Base-by-base conservation (phyloP, 2,888 invertebrate species). In the Notodonta dromedarius region DNA sequence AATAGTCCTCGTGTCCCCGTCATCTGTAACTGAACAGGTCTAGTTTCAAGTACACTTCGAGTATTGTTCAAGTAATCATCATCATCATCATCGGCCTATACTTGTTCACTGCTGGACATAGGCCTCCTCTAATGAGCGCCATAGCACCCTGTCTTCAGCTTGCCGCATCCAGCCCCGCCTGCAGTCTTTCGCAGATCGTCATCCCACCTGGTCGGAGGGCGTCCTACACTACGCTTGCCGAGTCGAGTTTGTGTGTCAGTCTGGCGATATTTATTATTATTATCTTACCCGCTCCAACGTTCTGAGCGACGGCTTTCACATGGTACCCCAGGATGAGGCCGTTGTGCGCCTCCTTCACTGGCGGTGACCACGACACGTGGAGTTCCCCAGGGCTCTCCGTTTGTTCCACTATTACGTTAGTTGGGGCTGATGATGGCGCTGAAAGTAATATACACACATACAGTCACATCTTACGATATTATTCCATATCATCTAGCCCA, bases 331-430 rank as follows among this genome's bases (percentile, higher is more conserved):
- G 73, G 2, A 94, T 78, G 16, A 87, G 68, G 0, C 94, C 94
- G 55, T 94, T 90, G 60, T 92, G 90, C 0, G 87, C 79, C 13
- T 93, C 93, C 58, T 88, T 86, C 0, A 89, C 70, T 0, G 94
- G 94, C 0, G 91, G 85, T 6, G 86, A 80, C 94, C 94, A 94
- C 0, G 87, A 80, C 14, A 90, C 83, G 50, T 81, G 82, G 1
- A 94, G 82, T 64, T 93, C 93, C 0, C 94, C 94, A 1, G 94
- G 93, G 54, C 82, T 87, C 9, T 87, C 86, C 0, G 93, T 92
- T 51, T 89, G 88, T 50, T 89, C 86, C 16, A 90, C 92, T 67
- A 87, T 87, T 2, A 94, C 80, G 66, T 85, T 89, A 13, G 83
- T 76, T 1, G 94, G 94, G 0, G 93, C 80, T 2, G 91, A 85